A percentile compares a stretch with the other conserved stretches of the same genome.
Evolutionary conservation across 2,888 invertebrate species (phyloP).

Genomic region (Crocallis elinguaria): DNA sequence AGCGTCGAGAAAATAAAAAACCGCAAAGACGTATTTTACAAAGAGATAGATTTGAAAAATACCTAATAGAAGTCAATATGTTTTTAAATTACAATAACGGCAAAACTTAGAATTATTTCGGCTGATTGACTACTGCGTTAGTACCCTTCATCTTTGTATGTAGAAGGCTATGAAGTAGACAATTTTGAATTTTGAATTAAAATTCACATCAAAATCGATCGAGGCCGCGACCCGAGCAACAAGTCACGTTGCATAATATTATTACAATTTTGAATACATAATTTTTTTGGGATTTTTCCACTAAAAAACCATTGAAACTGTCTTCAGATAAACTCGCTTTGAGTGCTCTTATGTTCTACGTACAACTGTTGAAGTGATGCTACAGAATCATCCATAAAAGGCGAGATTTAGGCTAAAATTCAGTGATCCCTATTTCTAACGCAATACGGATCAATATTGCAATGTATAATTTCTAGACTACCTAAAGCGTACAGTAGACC

Average conservation of each 20-base stretch:
- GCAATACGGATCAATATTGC: background rate
- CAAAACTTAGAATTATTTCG: too few species aligned
- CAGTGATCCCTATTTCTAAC: too few species aligned
- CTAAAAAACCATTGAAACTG: slow-evolving; percentile 5
- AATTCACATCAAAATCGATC: background rate
- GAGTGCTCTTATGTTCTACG: slow-evolving; percentile 14
- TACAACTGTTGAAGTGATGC: background rate
- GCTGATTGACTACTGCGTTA: too few species aligned
- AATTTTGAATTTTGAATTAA: too few species aligned
- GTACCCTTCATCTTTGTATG: too few species aligned
- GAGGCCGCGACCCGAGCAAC: background rate
- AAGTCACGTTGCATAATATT: slow-evolving; percentile 5
- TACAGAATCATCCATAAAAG: background rate
- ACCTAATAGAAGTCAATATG: too few species aligned
- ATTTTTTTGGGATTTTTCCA: slow-evolving; percentile 11
- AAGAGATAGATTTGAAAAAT: too few species aligned
- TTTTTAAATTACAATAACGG: too few species aligned
- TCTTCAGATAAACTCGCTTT: slow-evolving; percentile 2
- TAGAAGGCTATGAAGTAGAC: too few species aligned
- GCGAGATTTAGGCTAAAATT: too few species aligned
- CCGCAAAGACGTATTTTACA: too few species aligned
- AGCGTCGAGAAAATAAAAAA: too few species aligned
- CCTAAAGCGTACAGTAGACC: background rate
- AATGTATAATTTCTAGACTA: background rate
- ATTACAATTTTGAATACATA: slow-evolving; percentile 6